These are phyloP conservation scores for Propithecus perrieri DNA, from an alignment of 2,797 vertebrate genomes.

Conservation along the genomic window DNA sequence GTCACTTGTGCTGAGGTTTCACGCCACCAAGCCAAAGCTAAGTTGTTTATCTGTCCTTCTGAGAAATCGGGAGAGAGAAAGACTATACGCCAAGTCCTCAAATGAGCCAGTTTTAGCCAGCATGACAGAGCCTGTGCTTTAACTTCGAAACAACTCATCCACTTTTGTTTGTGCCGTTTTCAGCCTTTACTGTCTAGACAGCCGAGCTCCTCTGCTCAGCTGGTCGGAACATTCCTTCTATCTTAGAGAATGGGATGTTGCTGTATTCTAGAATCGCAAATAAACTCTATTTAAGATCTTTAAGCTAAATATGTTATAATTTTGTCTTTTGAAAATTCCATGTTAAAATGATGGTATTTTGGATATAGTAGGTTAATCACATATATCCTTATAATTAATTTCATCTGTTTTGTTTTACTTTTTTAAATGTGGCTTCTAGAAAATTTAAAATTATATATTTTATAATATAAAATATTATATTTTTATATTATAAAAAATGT, in stretches of 20 bases:
- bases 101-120: background rate
- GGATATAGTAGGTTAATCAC: background rate
- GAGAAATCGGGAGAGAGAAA: background rate
- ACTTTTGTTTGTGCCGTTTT: background rate
- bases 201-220: background rate
- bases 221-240: background rate
- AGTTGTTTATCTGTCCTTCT: background rate
- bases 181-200: background rate
- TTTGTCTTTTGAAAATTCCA: background rate
- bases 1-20: background rate
- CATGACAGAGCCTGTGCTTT: background rate
- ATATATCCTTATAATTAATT: background rate
- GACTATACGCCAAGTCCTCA: background rate
- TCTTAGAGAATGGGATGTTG: background rate
- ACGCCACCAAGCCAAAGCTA: background rate
- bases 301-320: background rate
- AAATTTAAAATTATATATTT: background rate
- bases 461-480: too few species aligned
- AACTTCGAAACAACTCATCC: background rate
- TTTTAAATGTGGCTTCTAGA: background rate
- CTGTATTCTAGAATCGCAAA: background rate
- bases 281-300: background rate
- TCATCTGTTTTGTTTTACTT: constrained; percentile 28
- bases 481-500: too few species aligned
- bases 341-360: background rate